Conservation (phyloP, 1,140 invertebrate species). For the Pseudomyrmex sp. region DNA sequence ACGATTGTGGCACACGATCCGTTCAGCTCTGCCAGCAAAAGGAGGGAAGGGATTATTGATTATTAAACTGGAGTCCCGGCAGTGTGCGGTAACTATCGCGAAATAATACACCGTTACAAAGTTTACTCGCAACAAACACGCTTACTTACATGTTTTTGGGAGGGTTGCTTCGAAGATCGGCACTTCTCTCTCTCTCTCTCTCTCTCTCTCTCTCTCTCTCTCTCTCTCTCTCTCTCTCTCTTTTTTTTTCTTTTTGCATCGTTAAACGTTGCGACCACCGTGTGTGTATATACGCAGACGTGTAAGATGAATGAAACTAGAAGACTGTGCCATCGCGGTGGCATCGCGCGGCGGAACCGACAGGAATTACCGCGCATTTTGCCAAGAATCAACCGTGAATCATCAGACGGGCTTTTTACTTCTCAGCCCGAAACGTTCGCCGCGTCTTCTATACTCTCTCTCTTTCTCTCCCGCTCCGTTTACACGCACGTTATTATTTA, state of each 20-base stretch:
- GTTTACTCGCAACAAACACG: neutral
- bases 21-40: slow-evolving; percentile 76
- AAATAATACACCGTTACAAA: slow-evolving; percentile 45
- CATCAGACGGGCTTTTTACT: slow-evolving; percentile 39
- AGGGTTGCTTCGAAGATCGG: neutral
- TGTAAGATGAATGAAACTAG: slow-evolving; percentile 66
- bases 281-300: neutral
- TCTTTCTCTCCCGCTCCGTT: slow-evolving; percentile 28
- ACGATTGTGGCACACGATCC: slow-evolving; percentile 68
- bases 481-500: slow-evolving; percentile 41
- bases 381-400: slow-evolving; percentile 67
- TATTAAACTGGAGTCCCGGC: slow-evolving; percentile 77
- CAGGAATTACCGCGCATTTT: slow-evolving; percentile 66
- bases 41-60: slow-evolving; percentile 80
- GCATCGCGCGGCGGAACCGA: slow-evolving; percentile 52
- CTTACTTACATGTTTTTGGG: neutral
- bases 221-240: too few relatives aligned
- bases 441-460: neutral
- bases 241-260: neutral
- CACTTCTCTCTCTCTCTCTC: too few relatives aligned
- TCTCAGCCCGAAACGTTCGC: slow-evolving; percentile 26
- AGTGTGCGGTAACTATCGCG: slow-evolving; percentile 60
- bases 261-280: slow-evolving; percentile 17
- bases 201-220: too few relatives aligned
- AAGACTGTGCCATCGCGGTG: slow-evolving; percentile 42